Percentiles rank a stretch among this genome's conserved stretches.
phyloP scores from a whole-genome alignment of 2,113 vertebrate species.

The Platanista minor region DNA sequence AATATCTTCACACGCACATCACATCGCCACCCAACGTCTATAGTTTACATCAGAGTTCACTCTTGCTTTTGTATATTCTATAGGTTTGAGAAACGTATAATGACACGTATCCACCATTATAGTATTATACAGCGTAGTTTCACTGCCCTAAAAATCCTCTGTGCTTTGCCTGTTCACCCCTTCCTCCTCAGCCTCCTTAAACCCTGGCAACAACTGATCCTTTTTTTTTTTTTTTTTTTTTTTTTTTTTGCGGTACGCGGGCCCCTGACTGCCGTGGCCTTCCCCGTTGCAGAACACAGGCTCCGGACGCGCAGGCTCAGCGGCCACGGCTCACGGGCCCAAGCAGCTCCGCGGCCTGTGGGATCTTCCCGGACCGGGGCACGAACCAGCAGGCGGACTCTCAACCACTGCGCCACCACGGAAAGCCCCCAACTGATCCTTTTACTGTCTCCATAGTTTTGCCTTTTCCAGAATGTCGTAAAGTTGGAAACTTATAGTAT shows the following conservation, averaged over 20 bases:
- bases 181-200: not conserved
- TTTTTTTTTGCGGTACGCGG: too few species aligned
- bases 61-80: not conserved
- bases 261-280: too few species aligned
- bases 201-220: not conserved
- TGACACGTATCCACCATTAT: not conserved
- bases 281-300: too few species aligned
- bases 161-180: not conserved
- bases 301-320: too few species aligned
- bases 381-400: too few species aligned
- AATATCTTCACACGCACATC: not conserved
- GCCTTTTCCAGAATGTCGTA: not conserved
- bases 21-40: not conserved
- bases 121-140: not conserved
- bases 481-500: not conserved
- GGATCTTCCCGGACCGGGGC: too few species aligned
- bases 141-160: not conserved
- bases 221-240: too few species aligned
- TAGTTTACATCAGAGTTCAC: not conserved
- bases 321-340: too few species aligned
- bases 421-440: not conserved
- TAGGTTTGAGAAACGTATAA: not conserved
- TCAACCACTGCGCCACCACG: too few species aligned
- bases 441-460: not conserved
- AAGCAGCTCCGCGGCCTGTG: too few species aligned